phyloP scores from a whole-genome alignment of 2,888 invertebrate species.

The Amblyjoppa fuscipennis region DNA sequence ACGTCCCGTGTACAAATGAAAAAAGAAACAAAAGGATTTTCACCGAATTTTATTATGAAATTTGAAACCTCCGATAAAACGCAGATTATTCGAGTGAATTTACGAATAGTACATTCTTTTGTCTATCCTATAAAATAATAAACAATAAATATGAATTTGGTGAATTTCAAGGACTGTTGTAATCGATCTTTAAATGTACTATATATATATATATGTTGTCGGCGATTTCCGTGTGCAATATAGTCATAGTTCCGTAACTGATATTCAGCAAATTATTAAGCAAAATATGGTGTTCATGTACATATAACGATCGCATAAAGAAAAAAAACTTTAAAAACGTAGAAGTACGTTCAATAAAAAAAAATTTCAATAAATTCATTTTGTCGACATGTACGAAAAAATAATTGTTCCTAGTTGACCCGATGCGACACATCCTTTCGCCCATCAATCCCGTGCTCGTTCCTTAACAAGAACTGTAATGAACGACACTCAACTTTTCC shows the following conservation, averaged over 20 bases:
- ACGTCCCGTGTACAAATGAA: conserved; percentile 2
- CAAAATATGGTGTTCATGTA: conserved; percentile 13
- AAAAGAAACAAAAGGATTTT: background rate
- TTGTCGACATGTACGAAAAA: background rate
- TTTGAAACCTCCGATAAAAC: background rate
- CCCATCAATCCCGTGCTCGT: background rate
- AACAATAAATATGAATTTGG: background rate
- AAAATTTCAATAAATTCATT: background rate
- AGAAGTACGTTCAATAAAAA: conserved; percentile 1
- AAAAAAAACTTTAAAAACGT: background rate
- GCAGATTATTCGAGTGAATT: background rate
- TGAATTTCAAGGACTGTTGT: background rate
- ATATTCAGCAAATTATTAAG: background rate
- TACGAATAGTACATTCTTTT: background rate
- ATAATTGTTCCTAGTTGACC: background rate
- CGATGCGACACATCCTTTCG: background rate
- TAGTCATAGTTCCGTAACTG: conserved; percentile 10
- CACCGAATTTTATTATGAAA: background rate
- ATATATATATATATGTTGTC: background rate
- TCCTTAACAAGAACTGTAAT: background rate
- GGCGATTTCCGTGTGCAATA: background rate
- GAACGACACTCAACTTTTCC: background rate
- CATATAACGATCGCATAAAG: conserved; percentile 8
- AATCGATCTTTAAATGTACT: background rate
- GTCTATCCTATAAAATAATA: background rate